A percentile compares a stretch with the other conserved stretches of the same genome.
phyloP scores from a whole-genome alignment of 92 coral and sea anemone species.

The Hydrozoanthus gracilis region DNA sequence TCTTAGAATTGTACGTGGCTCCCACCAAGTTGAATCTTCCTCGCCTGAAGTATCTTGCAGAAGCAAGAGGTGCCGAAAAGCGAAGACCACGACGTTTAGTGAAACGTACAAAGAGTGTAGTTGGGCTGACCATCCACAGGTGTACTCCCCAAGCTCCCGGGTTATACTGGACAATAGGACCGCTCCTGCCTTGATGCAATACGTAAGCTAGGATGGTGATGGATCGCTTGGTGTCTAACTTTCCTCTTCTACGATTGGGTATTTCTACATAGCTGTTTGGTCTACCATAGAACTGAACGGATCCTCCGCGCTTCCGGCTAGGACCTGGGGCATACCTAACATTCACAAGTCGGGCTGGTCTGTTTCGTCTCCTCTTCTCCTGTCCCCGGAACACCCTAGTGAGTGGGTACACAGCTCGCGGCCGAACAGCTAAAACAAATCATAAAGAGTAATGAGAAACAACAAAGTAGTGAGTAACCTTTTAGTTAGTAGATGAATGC shows the following conservation, averaged over 20 bases:
- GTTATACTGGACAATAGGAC: conserved; percentile 33
- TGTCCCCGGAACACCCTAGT: background rate
- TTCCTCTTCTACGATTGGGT: conserved; percentile 21
- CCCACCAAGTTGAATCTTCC: conserved; percentile 25
- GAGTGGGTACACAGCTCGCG: conserved; percentile 38
- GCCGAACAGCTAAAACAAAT: conserved; percentile 17
- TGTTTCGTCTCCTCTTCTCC: conserved; percentile 8
- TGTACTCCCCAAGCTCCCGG: conserved; percentile 33
- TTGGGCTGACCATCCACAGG: conserved; percentile 8
- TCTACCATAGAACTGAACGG: conserved; percentile 25
- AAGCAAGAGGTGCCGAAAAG: background rate
- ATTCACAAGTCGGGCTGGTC: background rate
- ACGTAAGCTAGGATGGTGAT: conserved; percentile 31
- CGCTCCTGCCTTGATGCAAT: background rate
- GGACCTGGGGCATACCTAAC: conserved; percentile 35
- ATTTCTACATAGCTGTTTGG: conserved; percentile 38
- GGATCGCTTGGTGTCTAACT: conserved; percentile 3
- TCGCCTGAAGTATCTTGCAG: conserved; percentile 14
- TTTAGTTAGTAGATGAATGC: no score
- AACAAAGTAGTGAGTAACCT: no score
- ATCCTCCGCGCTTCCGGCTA: background rate
- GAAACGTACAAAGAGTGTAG: conserved; percentile 16
- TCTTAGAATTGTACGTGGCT: conserved; percentile 22
- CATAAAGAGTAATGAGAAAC: background rate
- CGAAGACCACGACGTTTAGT: conserved; percentile 29